Base-by-base conservation (phyloP, 2,113 vertebrate species). In the Ammospiza caudacuta region DNA sequence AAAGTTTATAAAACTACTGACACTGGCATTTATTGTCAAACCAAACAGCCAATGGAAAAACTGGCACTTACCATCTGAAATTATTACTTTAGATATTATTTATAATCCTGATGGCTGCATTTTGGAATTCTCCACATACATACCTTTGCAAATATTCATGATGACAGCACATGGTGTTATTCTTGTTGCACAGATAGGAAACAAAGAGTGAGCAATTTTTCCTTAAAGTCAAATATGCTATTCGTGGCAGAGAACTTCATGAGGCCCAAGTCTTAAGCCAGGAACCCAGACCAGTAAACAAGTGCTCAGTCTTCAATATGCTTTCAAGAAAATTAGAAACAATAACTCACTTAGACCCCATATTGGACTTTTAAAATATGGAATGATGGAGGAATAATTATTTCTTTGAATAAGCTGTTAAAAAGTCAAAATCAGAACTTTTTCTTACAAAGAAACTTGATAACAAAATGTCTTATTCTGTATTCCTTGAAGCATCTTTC, bases 1-100 rank as follows among this genome's bases (percentile, higher is more conserved):
- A 19, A 96, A 90, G 87, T 86, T 89, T 88, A 90, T 86, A 87
- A 90, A 90, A 87, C 46, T 86, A 83, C 72, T 37, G n/a, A 69
- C 90, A 44, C 3, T 72, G 72, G 55, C 51, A 74, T 81, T 90
- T 83, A 88, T 39, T 85, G 79, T 95, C 85, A 90, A 78, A 80
- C 72, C 85, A 88, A 76, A 85, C 0, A 83, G 68, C 62, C 90
- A 86, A 78, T n/a, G 52, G 90, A 96, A 86, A 83, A 92, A 91
- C 10, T 89, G 92, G 80, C 80, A 87, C n/a, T 39, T 74, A 80
- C 24, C 62, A 68, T 54, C 21, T 83, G 44, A 95, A 93, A 80
- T 90, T 86, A 88, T 83, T 90, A 80, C 61, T 80, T 84, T 78
- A 63, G 49, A 47, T 58, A 88, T 58, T 77, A 73, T 44, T 88